Base-by-base conservation (phyloP, 2,113 vertebrate genomes). In the Nothoprocta pentlandii region DNA sequence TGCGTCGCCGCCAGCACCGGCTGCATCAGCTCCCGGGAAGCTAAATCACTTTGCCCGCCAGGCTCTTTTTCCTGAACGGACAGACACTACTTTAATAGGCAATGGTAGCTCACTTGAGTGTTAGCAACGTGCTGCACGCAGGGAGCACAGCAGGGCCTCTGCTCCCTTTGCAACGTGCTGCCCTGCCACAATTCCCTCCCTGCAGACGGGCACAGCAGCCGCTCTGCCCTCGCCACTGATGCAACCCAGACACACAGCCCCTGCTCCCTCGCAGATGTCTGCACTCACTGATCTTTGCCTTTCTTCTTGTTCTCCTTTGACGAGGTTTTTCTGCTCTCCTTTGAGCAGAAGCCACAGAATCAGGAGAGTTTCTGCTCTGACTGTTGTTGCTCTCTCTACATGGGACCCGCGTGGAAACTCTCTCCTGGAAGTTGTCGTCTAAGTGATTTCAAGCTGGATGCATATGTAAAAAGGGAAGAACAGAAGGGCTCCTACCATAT, bases 21-120 rank as follows among this genome's bases (percentile, higher is more conserved):
- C 84, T 19, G 61, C 82, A 90, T n/a, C 74, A 68, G 82, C 61
- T 78, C 53, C 46, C 68, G 83, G 28, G 2, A 22, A 93, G 80
- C 73, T 93, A 69, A 93, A 90, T 90, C 75, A 80, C 28, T 23
- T 26, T 63, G 79, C 56, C 20, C 42, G 25, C 23, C 61, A 84
- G 87, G 20, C 68, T 56, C 74, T n/a, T 62, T 9, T 68, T n/a
- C 76, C 70, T 6, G 51, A 78, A 53, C 61, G 16, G n/a, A 9
- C 5, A 94, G 94, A 83, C 71, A 47, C 64, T 80, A 66, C 96
- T 96, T 89, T 93, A 95, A 96, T 80, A 96, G 91, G 95, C 88
- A 95, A 96, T 66, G 78, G 81, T 28, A 75, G 67, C 78, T 85
- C 36, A 61, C 82, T 86, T 67, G 21, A 84, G 76, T 1, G 0